A percentile compares a stretch with the other conserved stretches of the same genome.
phyloP scores from a whole-genome alignment of 2,888 invertebrate species.

The Noctua comes region DNA sequence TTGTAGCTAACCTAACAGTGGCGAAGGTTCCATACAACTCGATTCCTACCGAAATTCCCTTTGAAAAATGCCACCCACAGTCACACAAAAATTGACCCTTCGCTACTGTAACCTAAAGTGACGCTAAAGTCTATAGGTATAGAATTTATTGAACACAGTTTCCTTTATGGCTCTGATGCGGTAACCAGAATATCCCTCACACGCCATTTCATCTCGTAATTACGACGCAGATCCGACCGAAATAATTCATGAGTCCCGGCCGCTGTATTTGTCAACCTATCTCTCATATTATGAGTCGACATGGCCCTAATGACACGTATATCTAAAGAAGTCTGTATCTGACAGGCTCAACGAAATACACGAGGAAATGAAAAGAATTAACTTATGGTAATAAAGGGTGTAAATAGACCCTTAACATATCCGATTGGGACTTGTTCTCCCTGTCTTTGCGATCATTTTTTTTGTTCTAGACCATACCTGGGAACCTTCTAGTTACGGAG shows the following conservation, averaged over 20 bases:
- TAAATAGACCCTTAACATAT: no score
- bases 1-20: background rate
- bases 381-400: slow-evolving; percentile 33
- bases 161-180: slow-evolving; percentile 7
- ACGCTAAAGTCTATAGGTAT: background rate
- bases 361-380: slow-evolving; percentile 32
- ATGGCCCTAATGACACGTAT: slow-evolving; percentile 39
- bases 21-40: no score
- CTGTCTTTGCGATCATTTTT: no score
- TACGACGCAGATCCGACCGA: slow-evolving; percentile 46
- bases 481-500: no score
- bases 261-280: slow-evolving; percentile 57
- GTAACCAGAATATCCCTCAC: slow-evolving; percentile 38
- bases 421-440: no score
- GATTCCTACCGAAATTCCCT: no score
- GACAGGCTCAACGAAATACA: slow-evolving; percentile 20
- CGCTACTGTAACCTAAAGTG: background rate
- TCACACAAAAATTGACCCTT: no score
- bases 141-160: slow-evolving; percentile 1
- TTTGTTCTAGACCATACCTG: no score
- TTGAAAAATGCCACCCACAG: no score
- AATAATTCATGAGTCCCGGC: slow-evolving; percentile 58
- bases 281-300: slow-evolving; percentile 29
- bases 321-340: slow-evolving; percentile 43
- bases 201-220: slow-evolving; percentile 50